phyloP scores from a whole-genome alignment of 2,888 invertebrate species.

The Acleris literana region DNA sequence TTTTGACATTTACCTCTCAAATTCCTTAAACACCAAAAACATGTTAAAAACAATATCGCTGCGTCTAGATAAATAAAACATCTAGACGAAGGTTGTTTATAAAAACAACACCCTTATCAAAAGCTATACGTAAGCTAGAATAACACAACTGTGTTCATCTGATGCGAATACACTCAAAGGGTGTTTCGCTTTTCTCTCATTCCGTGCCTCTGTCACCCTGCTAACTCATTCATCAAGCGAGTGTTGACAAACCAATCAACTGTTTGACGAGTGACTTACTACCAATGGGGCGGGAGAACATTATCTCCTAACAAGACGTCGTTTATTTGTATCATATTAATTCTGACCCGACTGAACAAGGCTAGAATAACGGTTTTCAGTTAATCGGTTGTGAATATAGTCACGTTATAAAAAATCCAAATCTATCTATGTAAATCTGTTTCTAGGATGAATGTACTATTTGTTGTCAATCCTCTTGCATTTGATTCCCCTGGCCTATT shows the following conservation, averaged over 20 bases:
- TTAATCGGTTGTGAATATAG: no score
- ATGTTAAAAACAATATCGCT: not conserved
- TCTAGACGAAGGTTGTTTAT: not conserved
- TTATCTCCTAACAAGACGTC: not conserved
- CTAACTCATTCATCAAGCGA: slow-evolving; percentile 25
- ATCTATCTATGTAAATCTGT: no score
- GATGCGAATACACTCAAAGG: not conserved
- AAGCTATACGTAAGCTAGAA: not conserved
- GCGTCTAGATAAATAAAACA: slow-evolving; percentile 5
- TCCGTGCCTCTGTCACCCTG: slow-evolving; percentile 9
- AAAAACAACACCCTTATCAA: not conserved
- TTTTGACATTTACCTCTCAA: no score
- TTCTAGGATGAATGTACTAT: no score
- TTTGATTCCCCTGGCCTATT: no score
- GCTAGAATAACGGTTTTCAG: no score
- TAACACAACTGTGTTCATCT: not conserved
- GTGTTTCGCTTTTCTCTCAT: slow-evolving; percentile 5
- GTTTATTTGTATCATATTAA: no score
- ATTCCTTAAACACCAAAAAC: no score
- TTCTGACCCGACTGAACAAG: no score
- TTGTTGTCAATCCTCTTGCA: no score
- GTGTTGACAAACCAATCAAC: slow-evolving; percentile 27
- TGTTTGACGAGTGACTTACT: not conserved
- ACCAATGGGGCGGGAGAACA: not conserved
- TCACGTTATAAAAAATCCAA: no score